A percentile compares a stretch with the other conserved stretches of the same genome.
phyloP scores from a whole-genome alignment of 1,140 invertebrate genomes.

The Phymorhynchus buccinoides region DNA sequence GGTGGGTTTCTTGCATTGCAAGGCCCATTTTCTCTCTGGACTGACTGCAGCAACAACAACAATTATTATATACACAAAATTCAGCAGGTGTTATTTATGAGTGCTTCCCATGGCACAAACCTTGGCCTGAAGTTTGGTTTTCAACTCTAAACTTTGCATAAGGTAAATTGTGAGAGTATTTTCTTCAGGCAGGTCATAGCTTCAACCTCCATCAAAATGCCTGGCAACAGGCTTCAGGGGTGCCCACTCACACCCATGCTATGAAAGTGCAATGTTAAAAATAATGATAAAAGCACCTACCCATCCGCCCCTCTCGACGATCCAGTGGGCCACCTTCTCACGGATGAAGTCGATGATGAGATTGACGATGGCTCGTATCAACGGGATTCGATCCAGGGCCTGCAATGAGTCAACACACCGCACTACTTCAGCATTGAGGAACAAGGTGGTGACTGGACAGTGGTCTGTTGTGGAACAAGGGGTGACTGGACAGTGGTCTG shows the following conservation, averaged over 20 bases:
- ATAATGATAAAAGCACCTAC: slow-evolving; percentile 57
- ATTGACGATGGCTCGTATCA: slow-evolving; percentile 70
- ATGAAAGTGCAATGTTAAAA: background rate
- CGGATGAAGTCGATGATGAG: slow-evolving; percentile 71
- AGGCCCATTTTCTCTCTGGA: too few relatives aligned
- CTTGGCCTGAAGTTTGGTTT: too few relatives aligned
- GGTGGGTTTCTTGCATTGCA: too few relatives aligned
- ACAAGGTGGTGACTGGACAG: too few relatives aligned
- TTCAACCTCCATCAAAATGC: background rate
- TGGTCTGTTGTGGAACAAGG: too few relatives aligned
- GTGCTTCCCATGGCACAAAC: too few relatives aligned
- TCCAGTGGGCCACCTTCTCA: slow-evolving; percentile 70
- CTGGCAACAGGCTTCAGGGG: background rate
- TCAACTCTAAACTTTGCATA: too few relatives aligned
- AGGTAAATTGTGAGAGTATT: background rate
- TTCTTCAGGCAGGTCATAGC: background rate
- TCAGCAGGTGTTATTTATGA: too few relatives aligned
- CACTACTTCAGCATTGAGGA: too few relatives aligned
- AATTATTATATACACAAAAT: too few relatives aligned
- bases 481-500: too few relatives aligned
- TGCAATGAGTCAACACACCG: slow-evolving; percentile 60
- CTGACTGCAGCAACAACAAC: too few relatives aligned
- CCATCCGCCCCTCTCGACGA: slow-evolving; percentile 72
- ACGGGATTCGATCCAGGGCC: slow-evolving; percentile 68
- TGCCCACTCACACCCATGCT: background rate